These are phyloP conservation scores for Drosophila athabasca DNA, from an alignment of 1,140 invertebrate species.

Conservation along the genomic window DNA sequence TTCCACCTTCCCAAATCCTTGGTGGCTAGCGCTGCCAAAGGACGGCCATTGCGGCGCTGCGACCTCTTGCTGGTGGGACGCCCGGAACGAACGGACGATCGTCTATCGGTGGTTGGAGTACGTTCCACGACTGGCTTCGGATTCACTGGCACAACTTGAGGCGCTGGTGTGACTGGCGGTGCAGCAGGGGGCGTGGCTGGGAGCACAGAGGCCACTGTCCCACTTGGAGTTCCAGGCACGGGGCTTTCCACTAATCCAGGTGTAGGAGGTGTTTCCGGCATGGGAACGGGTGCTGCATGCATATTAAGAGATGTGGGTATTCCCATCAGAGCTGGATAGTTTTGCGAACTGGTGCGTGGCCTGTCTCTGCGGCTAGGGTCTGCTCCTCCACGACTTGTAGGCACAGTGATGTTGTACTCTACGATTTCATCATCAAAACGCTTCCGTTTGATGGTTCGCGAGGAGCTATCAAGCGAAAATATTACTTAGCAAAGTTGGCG, in stretches of 20 bases:
- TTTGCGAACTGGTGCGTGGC: conserved; percentile 85
- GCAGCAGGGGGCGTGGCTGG: conserved; percentile 36
- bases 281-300: conserved; percentile 53
- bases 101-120: conserved; percentile 29
- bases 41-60: conserved; percentile 86
- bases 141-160: conserved; percentile 14
- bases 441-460: conserved; percentile 95
- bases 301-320: conserved; percentile 44
- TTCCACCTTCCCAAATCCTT: conserved; percentile 98
- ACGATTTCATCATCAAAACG: conserved; percentile 99
- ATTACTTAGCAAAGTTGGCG: not conserved
- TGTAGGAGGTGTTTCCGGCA: conserved; percentile 58
- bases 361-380: conserved; percentile 84
- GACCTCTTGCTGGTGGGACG: conserved; percentile 82
- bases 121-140: conserved; percentile 54
- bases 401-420: conserved; percentile 90
- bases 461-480: conserved; percentile 87
- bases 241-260: conserved; percentile 71
- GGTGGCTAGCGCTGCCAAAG: conserved; percentile 87
- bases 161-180: conserved; percentile 27
- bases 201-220: conserved; percentile 21
- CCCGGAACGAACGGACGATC: conserved; percentile 41
- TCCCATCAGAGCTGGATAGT: conserved; percentile 84
- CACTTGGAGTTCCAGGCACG: conserved; percentile 32
- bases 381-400: conserved; percentile 86